Percentiles rank a stretch among this genome's conserved stretches.
Evolutionary conservation across 2,888 invertebrate species (phyloP).

Genomic region (Mechanitis mazaeus): DNA sequence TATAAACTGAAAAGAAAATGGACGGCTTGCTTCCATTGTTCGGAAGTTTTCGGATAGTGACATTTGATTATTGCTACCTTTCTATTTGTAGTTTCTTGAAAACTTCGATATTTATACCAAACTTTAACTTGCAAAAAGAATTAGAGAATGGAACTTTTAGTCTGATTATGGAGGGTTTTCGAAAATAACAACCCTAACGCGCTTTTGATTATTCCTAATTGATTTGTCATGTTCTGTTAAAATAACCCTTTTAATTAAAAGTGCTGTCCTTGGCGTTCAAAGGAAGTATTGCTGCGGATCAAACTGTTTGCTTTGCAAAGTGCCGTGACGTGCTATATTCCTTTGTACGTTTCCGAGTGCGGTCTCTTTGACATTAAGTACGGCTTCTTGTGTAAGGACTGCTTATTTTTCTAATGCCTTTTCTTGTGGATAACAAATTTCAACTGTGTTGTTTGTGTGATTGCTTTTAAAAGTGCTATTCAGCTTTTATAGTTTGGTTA

Average conservation of each 20-base stretch:
- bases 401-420: slow-evolving; percentile 30
- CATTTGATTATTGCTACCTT: slow-evolving; percentile 12
- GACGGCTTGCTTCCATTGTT: slow-evolving; percentile 4
- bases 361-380: slow-evolving; percentile 61
- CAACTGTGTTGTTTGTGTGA: neutral
- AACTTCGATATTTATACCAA: neutral
- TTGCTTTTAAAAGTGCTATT: slow-evolving; percentile 7
- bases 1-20: slow-evolving; percentile 36
- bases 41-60: slow-evolving; percentile 12
- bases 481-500: too few species aligned
- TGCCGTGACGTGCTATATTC: slow-evolving; percentile 41
- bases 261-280: slow-evolving; percentile 1
- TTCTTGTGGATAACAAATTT: slow-evolving; percentile 18
- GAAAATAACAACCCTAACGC: slow-evolving; percentile 7
- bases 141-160: neutral
- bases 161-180: neutral
- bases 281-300: slow-evolving; percentile 28
- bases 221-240: slow-evolving; percentile 54
- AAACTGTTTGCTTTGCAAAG: slow-evolving; percentile 64
- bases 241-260: slow-evolving; percentile 7
- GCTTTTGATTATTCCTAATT: slow-evolving; percentile 53
- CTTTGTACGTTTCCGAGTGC: slow-evolving; percentile 44
- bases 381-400: slow-evolving; percentile 35
- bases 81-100: slow-evolving; percentile 3
- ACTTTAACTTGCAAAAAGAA: neutral